Conservation (phyloP, 1,140 invertebrate genomes). For the Eumaeus atala region DNA sequence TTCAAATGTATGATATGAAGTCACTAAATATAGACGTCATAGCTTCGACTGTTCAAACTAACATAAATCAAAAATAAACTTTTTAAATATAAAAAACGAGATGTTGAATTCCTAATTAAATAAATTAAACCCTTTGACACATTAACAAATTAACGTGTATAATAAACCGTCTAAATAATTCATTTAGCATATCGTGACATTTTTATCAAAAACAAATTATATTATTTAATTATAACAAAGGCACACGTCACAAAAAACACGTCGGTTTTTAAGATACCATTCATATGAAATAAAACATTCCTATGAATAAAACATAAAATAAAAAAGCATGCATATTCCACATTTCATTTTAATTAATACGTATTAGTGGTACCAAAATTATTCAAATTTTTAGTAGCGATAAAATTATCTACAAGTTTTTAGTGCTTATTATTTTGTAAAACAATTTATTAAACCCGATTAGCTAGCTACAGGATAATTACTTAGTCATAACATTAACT, state of each 20-base stretch:
- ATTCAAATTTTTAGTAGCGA: conserved; percentile 17
- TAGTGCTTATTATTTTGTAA: conserved; percentile 18
- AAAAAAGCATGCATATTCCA: neutral
- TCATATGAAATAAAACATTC: conserved; percentile 6
- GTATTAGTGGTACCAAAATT: conserved; percentile 10
- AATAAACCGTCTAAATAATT: no score
- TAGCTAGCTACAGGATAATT: conserved; percentile 13
- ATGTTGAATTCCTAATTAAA: no score
- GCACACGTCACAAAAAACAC: neutral
- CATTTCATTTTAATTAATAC: conserved; percentile 2
- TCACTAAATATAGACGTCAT: no score
- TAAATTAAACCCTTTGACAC: no score
- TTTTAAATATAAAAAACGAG: no score
- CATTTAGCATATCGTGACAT: neutral
- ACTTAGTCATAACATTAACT: conserved; percentile 13
- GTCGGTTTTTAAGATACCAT: neutral
- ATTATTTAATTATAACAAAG: neutral
- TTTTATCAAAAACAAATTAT: conserved; percentile 5
- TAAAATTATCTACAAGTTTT: conserved; percentile 17
- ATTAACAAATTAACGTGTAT: no score
- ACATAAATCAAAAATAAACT: no score
- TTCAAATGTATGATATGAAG: no score
- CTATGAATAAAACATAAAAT: neutral
- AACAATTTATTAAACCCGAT: conserved; percentile 16
- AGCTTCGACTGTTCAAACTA: no score